These are phyloP conservation scores for Littorina saxatilis DNA, from an alignment of 1,140 invertebrate species.

Conservation along the genomic window DNA sequence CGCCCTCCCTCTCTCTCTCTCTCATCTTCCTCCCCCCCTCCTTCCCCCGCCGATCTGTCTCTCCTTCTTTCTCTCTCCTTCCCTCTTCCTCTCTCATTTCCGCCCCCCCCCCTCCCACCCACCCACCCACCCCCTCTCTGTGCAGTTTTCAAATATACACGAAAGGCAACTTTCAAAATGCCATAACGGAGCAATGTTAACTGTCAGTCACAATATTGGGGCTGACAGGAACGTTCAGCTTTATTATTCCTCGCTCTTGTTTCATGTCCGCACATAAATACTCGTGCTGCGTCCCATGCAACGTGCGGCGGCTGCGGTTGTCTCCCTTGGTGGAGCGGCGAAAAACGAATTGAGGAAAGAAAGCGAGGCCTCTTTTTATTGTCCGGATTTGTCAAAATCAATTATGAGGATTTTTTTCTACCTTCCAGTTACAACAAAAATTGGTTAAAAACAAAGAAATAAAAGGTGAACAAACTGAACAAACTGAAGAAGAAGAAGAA, in stretches of 20 bases:
- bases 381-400: too few relatives aligned
- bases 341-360: background rate
- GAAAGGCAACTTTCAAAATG: constrained; percentile 22
- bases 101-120: background rate
- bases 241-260: constrained; percentile 19
- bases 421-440: too few relatives aligned
- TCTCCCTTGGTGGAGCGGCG: background rate
- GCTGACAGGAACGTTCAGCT: constrained; percentile 5
- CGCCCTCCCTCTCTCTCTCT: background rate
- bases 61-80: too few relatives aligned
- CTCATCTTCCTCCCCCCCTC: background rate
- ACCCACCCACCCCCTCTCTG: background rate
- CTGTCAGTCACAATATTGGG: constrained; percentile 26
- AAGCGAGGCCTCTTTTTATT: too few relatives aligned
- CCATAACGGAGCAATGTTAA: constrained; percentile 18
- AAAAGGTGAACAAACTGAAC: background rate
- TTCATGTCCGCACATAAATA: constrained; percentile 29
- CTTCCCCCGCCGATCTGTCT: background rate
- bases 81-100: too few relatives aligned
- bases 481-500: background rate
- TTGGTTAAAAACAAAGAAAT: too few relatives aligned
- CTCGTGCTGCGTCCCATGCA: too few relatives aligned
- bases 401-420: too few relatives aligned
- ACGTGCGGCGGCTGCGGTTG: background rate
- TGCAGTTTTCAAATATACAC: constrained; percentile 20